A percentile compares a stretch with the other conserved stretches of the same genome.
These are phyloP conservation scores for Neodiprion pinetum DNA, from an alignment of 1,140 invertebrate species.

Conservation along the genomic window DNA sequence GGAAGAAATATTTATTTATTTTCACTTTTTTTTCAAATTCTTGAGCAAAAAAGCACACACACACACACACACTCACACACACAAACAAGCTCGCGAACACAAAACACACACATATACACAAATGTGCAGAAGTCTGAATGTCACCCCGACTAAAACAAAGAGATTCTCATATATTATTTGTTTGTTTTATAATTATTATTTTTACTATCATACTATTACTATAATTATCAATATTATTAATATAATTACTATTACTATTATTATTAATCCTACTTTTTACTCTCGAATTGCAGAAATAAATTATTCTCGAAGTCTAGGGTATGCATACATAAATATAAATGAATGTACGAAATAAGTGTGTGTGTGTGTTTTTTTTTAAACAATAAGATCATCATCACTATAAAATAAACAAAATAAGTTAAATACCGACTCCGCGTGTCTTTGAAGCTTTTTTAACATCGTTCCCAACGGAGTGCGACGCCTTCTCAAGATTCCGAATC, in stretches of 20 bases:
- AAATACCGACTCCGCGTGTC: neutral
- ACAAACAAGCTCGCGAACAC: no score
- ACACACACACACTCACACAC: neutral
- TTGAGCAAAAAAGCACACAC: neutral
- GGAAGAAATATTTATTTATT: constrained; percentile 16
- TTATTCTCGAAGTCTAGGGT: constrained; percentile 25
- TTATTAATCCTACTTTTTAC: neutral
- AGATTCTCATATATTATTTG: constrained; percentile 33
- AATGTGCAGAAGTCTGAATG: constrained; percentile 36
- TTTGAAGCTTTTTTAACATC: neutral
- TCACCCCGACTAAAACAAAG: constrained; percentile 41
- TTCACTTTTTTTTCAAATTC: constrained; percentile 4
- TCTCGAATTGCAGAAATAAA: constrained; percentile 15
- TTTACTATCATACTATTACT: neutral
- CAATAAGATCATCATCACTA: neutral
- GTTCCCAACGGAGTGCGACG: neutral
- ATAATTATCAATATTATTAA: neutral
- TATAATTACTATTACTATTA: no score
- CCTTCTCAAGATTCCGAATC: constrained; percentile 12
- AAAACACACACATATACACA: constrained; percentile 17
- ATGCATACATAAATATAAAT: constrained; percentile 4
- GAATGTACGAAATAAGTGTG: constrained; percentile 31
- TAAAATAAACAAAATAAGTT: neutral
- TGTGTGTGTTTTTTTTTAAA: constrained; percentile 39
- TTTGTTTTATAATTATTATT: constrained; percentile 40